Conservation (phyloP, 1,140 invertebrate species). For the Marisa cornuarietis region DNA sequence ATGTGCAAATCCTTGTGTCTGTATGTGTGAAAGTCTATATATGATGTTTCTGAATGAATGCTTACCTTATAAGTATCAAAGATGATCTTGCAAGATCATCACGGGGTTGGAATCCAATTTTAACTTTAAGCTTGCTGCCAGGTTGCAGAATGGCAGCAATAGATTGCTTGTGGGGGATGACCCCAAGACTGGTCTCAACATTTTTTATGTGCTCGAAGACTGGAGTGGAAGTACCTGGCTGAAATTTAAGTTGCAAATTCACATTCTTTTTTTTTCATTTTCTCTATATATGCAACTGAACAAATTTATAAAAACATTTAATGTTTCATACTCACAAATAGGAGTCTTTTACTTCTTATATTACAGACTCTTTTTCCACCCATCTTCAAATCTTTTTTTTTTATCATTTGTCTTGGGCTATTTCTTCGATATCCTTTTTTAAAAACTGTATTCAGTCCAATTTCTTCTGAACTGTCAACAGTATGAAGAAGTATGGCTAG, state of each 20-base stretch:
- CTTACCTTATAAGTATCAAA: slow-evolving; percentile 68
- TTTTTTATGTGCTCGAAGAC: slow-evolving; percentile 58
- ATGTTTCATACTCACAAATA: too few relatives aligned
- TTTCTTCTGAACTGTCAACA: too few relatives aligned
- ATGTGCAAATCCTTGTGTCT: neutral
- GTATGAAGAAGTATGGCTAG: too few relatives aligned
- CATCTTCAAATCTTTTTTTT: too few relatives aligned
- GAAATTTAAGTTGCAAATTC: neutral
- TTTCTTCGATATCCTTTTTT: too few relatives aligned
- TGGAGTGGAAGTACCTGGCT: slow-evolving; percentile 16
- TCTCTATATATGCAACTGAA: too few relatives aligned
- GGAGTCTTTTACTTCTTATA: too few relatives aligned
- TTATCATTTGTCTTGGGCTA: too few relatives aligned
- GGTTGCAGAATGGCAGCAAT: slow-evolving; percentile 69
- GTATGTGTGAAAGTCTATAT: neutral
- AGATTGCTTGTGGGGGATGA: slow-evolving; percentile 63
- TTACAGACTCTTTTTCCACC: too few relatives aligned
- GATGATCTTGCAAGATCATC: slow-evolving; percentile 69
- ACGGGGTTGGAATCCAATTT: slow-evolving; percentile 69
- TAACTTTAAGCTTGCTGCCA: slow-evolving; percentile 66
- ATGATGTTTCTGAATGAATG: neutral
- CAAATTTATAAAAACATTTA: too few relatives aligned
- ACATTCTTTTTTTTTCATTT: too few relatives aligned
- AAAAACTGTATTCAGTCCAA: too few relatives aligned
- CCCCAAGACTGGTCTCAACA: slow-evolving; percentile 66